Conservation (phyloP, 2,797 vertebrate species). For the Balearica regulorum region DNA sequence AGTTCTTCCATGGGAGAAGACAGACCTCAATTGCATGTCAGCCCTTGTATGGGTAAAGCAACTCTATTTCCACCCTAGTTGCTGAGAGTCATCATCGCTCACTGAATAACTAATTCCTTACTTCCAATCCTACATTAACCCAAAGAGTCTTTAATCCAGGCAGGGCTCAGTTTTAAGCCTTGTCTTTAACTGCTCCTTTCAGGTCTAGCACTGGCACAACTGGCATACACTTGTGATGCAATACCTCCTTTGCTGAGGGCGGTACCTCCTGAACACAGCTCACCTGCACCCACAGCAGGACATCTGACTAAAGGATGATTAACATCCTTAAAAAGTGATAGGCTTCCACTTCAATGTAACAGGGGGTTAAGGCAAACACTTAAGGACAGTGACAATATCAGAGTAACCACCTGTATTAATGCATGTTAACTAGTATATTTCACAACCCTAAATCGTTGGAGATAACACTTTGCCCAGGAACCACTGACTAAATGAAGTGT, state of each 20-base stretch:
- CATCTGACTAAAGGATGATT: conserved; percentile 22
- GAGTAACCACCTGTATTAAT: not conserved
- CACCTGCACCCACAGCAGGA: not conserved
- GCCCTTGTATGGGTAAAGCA: fast-evolving
- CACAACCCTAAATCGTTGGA: not conserved
- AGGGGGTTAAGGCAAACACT: not conserved
- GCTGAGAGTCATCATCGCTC: not conserved
- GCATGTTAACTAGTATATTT: not conserved
- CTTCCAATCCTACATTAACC: not conserved
- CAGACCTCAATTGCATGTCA: fast-evolving
- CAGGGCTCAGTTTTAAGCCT: not conserved
- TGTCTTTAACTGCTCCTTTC: not conserved
- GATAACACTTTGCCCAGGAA: not conserved
- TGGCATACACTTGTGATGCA: not conserved
- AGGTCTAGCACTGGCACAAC: not conserved
- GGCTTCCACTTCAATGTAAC: not conserved
- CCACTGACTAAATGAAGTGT: not conserved
- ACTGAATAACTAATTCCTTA: not conserved
- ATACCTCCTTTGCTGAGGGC: not conserved
- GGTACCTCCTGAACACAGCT: not conserved
- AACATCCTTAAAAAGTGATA: not conserved
- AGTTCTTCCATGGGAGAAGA: not conserved
- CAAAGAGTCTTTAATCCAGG: not conserved
- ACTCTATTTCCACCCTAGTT: not conserved
- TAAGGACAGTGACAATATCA: not conserved